Evolutionary conservation across 2,888 invertebrate genomes (phyloP).

Genomic region (Formica aserva): DNA sequence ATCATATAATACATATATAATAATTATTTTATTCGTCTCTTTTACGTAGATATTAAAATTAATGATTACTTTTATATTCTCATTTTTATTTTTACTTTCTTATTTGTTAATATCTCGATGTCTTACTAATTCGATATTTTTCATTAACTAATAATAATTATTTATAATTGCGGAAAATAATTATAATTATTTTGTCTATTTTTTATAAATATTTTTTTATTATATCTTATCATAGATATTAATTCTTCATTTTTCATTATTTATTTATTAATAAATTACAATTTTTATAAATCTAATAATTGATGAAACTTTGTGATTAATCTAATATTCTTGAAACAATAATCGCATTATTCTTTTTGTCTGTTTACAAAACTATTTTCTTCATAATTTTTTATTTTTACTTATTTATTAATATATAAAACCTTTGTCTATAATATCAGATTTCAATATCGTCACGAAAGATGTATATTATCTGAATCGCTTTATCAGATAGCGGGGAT

Average conservation of each 20-base stretch:
- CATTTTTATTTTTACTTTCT: not conserved
- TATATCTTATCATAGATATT: not conserved
- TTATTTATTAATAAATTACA: not conserved
- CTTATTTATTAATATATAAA: not conserved
- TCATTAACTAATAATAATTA: not conserved
- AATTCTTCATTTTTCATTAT: not conserved
- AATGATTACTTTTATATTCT: not conserved
- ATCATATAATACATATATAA: not conserved
- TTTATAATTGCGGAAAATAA: not conserved
- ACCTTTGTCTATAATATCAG: not conserved
- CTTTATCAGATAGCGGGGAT: constrained; percentile 91
- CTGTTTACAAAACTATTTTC: not conserved
- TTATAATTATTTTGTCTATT: not conserved
- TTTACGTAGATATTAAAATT: not conserved
- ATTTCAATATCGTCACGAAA: not conserved
- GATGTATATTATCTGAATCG: constrained; percentile 40
- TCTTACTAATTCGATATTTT: not conserved
- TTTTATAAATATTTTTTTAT: not conserved
- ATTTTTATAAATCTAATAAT: not conserved
- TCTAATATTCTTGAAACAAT: constrained; percentile 4
- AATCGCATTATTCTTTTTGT: not conserved
- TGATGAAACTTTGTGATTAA: not conserved
- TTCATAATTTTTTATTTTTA: constrained; percentile 11
- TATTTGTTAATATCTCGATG: not conserved
- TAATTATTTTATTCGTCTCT: not conserved